Conservation (phyloP, 2,113 vertebrate genomes). For the Candoia aspera region DNA sequence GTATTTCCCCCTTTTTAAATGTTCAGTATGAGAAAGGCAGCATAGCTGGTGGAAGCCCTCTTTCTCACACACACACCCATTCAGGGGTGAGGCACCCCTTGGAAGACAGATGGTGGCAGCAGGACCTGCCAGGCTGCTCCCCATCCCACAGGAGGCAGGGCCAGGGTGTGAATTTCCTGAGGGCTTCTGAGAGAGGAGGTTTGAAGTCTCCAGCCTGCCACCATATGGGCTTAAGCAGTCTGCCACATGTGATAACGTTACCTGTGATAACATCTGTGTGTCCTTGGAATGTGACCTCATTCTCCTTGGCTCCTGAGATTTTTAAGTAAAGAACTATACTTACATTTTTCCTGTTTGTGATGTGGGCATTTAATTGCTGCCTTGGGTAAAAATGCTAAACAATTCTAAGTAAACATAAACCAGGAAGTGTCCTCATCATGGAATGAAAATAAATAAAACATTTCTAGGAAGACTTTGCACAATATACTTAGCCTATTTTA, state of each 20-base stretch:
- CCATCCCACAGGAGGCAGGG: not conserved
- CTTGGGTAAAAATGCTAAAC: not conserved
- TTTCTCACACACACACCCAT: not conserved
- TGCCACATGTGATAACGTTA: too few relatives aligned
- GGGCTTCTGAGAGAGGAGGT: not conserved
- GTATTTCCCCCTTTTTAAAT: not conserved
- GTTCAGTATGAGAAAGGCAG: not conserved
- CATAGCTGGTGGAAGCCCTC: not conserved
- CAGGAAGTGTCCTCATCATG: not conserved
- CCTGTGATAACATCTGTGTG: too few relatives aligned
- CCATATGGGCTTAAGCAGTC: not conserved
- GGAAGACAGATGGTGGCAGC: not conserved
- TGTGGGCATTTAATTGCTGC: not conserved
- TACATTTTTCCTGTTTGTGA: not conserved
- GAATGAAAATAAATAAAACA: not conserved
- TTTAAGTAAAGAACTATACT: not conserved
- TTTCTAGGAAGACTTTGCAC: not conserved
- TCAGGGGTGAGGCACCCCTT: not conserved
- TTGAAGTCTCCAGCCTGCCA: not conserved
- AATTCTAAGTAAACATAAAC: not conserved
- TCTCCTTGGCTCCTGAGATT: not conserved
- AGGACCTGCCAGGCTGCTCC: not conserved
- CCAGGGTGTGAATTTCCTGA: not conserved
- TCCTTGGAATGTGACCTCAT: too few relatives aligned
- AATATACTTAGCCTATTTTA: not conserved